Base-by-base conservation (phyloP, 1,140 invertebrate genomes). In the Ceratina calcarata region DNA sequence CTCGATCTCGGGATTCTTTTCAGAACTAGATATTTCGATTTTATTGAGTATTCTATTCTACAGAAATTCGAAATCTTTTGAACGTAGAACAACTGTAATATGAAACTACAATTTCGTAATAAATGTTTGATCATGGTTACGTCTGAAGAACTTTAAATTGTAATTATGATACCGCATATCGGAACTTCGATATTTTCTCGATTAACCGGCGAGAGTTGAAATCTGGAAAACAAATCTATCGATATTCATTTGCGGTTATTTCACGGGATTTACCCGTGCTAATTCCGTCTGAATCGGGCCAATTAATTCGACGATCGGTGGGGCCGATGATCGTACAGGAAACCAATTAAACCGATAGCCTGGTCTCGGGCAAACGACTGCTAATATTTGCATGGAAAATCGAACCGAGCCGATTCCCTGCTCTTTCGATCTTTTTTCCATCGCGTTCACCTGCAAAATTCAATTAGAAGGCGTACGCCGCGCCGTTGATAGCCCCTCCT, bases 311-410 rank as follows among this genome's bases (percentile, higher is more conserved):
- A 51, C 77, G 53, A 73, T 66, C 60, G 51, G 32, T 37, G 7
- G 16, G 2, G 20, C 58, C 15, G 60, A 24, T 18, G 62, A 79
- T 73, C 70, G 77, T 51, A 79, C 37, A 66, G 70, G 74, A 79
- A 79, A 79, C 70, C 77, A 79, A 79, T 79, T 79, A 79, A 79
- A 79, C 55, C 70, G 55, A 74, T 66, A 58, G 37, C 55, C 32
- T 37, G 32, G 16, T 32, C 55, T 49, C 13, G 61, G 32, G 32
- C 71, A 79, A 73, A n/a, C 60, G 61, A 64, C 77, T 66, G 70
- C 32, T 74, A 58, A 79, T 79, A 73, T 79, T 79, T 74, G 70
- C 51, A 74, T 78, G 77, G 61, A 51, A 65, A 66, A 79, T 79
- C 77, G 61, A 74, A 64, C 16, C 32, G 51, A 32, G 20, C 32